Evolutionary conservation across 2,113 vertebrate genomes (phyloP), one percentile per base, ranked within the genome.

Genomic region (Lepus americanus): DNA sequence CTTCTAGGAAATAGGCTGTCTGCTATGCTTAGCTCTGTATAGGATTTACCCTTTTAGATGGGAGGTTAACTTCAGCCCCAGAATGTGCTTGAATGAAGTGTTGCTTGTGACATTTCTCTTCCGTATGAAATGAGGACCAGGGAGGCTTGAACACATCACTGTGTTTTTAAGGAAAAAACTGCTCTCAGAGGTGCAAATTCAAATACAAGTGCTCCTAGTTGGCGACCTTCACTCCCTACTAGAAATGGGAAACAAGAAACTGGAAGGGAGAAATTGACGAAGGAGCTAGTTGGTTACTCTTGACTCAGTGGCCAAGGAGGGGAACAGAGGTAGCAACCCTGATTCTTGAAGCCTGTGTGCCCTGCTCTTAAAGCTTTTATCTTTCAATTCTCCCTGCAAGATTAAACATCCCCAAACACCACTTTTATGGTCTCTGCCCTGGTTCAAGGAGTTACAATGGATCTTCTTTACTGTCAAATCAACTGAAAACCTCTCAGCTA

Each of bases 381-480:
- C 92, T 96, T 97, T 95, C 96, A 96, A 82, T 96, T 96, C 96
- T 92, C 51, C 78, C 87, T 92, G 92, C 81, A 97, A 96, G 87
- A 96, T 94, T 95, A 94, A 96, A 84, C 95, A 96, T 97, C 85
- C 92, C 94, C 90, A 96, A 96, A 96, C 88, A 96, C 78, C 27
- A 81, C 77, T 82, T 97, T 93, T 96, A 94, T 95, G 90, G 96
- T 95, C 84, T 92, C 90, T 96, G 95, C 67, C 81, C 85, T 93
- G 87, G 89, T 96, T 96, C 87, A 96, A 95, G 96, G 92, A 92
- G 94, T 94, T 95, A 94, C 89, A 96, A 85, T 96, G 97, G 95
- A 95, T 97, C 96, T 96, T 96, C 87, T 96, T 94, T 95, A 96
- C 92, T 97, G 96, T 95, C 94, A 97, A 95, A 91, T 94, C 84